phyloP scores from a whole-genome alignment of 2,888 invertebrate genomes.

The Sceliomorpha sp. region DNA sequence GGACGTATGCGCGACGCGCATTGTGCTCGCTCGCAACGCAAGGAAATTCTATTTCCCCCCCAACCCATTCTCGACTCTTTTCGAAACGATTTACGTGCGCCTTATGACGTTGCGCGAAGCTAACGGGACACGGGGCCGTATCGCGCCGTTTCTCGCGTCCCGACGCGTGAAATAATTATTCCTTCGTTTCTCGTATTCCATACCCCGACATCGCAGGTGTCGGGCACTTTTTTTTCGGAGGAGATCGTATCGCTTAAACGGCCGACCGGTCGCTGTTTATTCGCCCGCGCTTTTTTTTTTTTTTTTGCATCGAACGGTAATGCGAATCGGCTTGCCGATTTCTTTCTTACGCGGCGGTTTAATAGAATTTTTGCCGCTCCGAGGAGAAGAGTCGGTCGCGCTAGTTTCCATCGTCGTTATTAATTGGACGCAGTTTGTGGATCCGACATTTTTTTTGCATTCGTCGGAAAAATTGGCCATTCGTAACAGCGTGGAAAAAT shows the following conservation, averaged over 20 bases:
- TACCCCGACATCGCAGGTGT: conserved; percentile 1
- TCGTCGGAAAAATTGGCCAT: too few relatives aligned
- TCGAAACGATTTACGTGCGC: not conserved
- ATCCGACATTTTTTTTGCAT: too few relatives aligned
- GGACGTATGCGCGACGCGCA: not conserved
- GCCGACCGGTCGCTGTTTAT: not conserved
- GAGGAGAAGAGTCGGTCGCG: too few relatives aligned
- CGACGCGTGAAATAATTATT: not conserved
- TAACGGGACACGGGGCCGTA: not conserved
- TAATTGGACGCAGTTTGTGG: too few relatives aligned
- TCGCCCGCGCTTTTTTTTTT: not conserved
- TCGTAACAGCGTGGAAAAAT: too few relatives aligned
- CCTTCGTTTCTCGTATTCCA: not conserved
- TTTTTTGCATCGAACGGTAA: not conserved
- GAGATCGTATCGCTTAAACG: conserved; percentile 1
- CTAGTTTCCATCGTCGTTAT: too few relatives aligned
- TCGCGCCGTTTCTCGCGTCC: not conserved
- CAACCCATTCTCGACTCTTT: too few relatives aligned
- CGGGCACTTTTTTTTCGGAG: not conserved
- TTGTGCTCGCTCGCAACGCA: not conserved
- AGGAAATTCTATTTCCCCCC: not conserved
- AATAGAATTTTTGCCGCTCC: too few relatives aligned
- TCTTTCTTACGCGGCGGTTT: too few relatives aligned
- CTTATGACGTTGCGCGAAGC: not conserved
- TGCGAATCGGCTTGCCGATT: too few relatives aligned